These are phyloP conservation scores for Amazona finschi DNA, from an alignment of 2,797 vertebrate genomes.

Conservation along the genomic window DNA sequence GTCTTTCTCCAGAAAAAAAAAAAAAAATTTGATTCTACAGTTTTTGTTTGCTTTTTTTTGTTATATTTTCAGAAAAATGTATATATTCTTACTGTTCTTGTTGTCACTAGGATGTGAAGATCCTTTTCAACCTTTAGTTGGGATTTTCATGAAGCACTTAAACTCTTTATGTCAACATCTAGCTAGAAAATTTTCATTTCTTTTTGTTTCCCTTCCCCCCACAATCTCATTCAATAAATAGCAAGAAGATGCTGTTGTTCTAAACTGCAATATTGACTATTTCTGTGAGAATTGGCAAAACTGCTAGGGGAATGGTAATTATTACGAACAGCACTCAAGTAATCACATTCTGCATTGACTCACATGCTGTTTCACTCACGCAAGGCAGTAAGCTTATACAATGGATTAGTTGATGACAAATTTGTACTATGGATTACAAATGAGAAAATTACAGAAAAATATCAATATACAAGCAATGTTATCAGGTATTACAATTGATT, in stretches of 20 bases:
- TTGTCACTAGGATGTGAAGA: neutral
- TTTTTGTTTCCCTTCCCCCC: neutral
- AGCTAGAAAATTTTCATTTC: neutral
- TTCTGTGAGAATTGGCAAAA: neutral
- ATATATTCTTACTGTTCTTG: neutral
- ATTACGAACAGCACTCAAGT: neutral
- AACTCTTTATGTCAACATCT: neutral
- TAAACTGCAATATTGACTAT: neutral
- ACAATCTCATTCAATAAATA: neutral
- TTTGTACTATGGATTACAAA: neutral
- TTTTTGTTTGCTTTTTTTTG: neutral
- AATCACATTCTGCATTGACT: neutral
- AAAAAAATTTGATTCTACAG: neutral
- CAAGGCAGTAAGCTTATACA: neutral
- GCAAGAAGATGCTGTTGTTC: neutral
- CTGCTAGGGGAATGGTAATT: neutral
- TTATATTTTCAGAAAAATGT: neutral
- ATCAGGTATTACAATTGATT: neutral
- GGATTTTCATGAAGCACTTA: neutral
- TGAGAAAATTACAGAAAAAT: neutral
- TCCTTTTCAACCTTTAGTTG: neutral
- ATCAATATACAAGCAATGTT: neutral
- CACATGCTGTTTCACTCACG: neutral
- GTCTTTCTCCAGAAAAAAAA: neutral
- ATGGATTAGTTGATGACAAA: neutral